Conservation (phyloP, 35 echinoderm and acorn worm species). For the Nesometra sesokonis region DNA sequence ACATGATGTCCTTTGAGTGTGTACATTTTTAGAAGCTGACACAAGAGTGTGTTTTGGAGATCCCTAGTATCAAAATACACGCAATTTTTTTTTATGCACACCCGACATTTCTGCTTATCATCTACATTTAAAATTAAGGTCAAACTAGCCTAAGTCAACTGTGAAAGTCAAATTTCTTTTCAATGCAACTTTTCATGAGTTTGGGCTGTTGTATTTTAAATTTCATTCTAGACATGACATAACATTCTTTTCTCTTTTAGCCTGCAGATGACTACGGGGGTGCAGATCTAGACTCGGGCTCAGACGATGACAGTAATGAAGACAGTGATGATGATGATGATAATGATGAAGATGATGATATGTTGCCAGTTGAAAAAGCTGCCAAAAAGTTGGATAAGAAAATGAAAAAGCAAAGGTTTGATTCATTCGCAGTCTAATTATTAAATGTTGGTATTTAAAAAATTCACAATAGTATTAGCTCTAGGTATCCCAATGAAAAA, state of each 20-base stretch:
- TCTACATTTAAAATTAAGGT: no score
- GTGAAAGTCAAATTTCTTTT: no score
- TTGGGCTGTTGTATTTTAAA: neutral
- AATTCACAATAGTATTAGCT: no score
- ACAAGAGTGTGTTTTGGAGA: no score
- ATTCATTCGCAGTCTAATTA: neutral
- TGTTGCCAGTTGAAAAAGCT: slow-evolving; percentile 76
- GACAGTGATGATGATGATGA: neutral
- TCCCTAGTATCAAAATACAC: no score
- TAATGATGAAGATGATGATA: slow-evolving; percentile 38
- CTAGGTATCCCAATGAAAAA: no score
- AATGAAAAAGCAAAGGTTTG: slow-evolving; percentile 60
- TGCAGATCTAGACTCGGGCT: neutral
- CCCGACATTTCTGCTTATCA: no score
- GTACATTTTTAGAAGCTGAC: no score
- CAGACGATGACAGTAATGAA: slow-evolving; percentile 34
- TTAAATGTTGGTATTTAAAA: no score
- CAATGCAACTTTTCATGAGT: neutral
- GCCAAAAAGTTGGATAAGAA: slow-evolving; percentile 72
- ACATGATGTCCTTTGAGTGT: no score
- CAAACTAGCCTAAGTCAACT: no score
- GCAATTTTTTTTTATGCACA: no score
- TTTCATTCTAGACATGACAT: neutral
- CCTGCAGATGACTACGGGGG: slow-evolving; percentile 39
- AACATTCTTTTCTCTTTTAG: slow-evolving; percentile 11